Conservation (phyloP, 2,113 vertebrate genomes). For the Azemiops feae region DNA sequence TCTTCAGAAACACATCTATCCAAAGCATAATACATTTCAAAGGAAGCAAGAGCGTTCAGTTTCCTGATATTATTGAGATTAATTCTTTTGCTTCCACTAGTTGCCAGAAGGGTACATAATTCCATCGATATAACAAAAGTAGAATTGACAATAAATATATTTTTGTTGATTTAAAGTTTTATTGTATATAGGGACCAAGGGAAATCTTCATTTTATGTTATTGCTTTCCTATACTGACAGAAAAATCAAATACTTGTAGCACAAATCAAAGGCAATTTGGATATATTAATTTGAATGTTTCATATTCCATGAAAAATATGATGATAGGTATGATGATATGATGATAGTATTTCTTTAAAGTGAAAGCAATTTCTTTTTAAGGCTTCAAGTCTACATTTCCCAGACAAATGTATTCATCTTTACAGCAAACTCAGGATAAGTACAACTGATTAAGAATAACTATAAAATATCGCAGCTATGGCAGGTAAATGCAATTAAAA, state of each 20-base stretch:
- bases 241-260: slow-evolving; percentile 20
- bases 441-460: background rate
- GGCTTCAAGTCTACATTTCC: background rate
- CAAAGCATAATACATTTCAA: slow-evolving; percentile 20
- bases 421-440: background rate
- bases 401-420: background rate
- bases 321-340: background rate
- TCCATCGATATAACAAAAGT: background rate
- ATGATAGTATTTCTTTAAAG: slow-evolving; percentile 3
- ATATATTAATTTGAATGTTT: slow-evolving; percentile 29
- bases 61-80: slow-evolving; percentile 9
- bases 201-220: slow-evolving; percentile 6
- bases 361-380: background rate
- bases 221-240: slow-evolving; percentile 16
- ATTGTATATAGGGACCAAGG: background rate
- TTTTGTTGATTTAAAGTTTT: slow-evolving; percentile 9
- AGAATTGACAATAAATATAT: slow-evolving; percentile 9
- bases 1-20: slow-evolving; percentile 3
- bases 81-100: slow-evolving; percentile 21
- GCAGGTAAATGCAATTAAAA: background rate
- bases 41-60: slow-evolving; percentile 1
- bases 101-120: background rate
- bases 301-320: slow-evolving; percentile 16
- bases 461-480: background rate
- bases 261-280: slow-evolving; percentile 24